A percentile compares a stretch with the other conserved stretches of the same genome.
These are phyloP conservation scores for Chironomus tentans DNA, from an alignment of 2,888 invertebrate genomes.

Conservation along the genomic window DNA sequence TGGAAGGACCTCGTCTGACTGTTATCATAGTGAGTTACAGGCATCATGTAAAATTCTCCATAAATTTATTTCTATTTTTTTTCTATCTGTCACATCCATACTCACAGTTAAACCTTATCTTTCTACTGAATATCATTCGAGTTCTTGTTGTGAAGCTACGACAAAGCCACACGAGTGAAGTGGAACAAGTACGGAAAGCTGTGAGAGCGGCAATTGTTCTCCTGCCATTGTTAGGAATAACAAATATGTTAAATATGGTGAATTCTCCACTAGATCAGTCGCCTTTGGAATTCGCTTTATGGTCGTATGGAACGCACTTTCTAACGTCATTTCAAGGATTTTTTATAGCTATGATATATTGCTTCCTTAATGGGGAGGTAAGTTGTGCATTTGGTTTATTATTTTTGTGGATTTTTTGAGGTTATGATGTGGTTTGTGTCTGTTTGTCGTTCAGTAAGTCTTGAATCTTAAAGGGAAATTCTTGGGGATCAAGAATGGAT, in stretches of 20 bases:
- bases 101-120: constrained; percentile 64
- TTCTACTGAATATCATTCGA: constrained; percentile 69
- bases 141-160: constrained; percentile 67
- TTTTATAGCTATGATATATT: constrained; percentile 70
- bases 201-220: constrained; percentile 70
- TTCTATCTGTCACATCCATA: constrained; percentile 27
- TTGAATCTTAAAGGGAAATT: no score
- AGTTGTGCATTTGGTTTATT: constrained; percentile 30
- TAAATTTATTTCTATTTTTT: not conserved
- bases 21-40: constrained; percentile 63
- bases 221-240: constrained; percentile 70
- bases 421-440: no score
- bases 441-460: no score
- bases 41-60: not conserved
- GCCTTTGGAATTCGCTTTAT: constrained; percentile 62
- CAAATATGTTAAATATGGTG: constrained; percentile 64
- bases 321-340: constrained; percentile 78
- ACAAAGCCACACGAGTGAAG: constrained; percentile 62
- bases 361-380: constrained; percentile 78
- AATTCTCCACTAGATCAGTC: constrained; percentile 57
- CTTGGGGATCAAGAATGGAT: no score
- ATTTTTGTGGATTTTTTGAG: no score
- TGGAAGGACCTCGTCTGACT: constrained; percentile 75
- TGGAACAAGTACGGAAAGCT: constrained; percentile 69
- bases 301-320: constrained; percentile 72